These are phyloP conservation scores for Lepidonotus clava DNA, from an alignment of 2,888 invertebrate species.

Conservation along the genomic window DNA sequence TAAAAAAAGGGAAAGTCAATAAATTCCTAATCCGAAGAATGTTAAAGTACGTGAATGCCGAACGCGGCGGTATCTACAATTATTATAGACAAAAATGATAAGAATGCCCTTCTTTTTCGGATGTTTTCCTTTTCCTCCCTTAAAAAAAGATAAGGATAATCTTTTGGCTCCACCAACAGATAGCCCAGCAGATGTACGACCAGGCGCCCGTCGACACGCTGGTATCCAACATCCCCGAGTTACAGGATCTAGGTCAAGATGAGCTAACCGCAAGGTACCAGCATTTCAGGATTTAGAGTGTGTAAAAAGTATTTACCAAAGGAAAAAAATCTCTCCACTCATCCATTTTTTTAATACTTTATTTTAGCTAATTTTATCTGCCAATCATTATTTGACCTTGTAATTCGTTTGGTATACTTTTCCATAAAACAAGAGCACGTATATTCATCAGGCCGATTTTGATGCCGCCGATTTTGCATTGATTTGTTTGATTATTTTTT, in stretches of 20 bases:
- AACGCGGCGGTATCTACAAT: not conserved
- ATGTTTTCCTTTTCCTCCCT: not conserved
- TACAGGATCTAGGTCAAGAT: conserved; percentile 66
- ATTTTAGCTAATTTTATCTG: too few species aligned
- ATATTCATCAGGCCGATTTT: not conserved
- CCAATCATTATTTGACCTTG: too few species aligned
- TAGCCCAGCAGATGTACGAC: conserved; percentile 86
- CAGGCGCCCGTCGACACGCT: conserved; percentile 82
- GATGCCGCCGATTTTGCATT: too few species aligned
- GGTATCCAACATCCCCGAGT: conserved; percentile 74
- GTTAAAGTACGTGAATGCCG: not conserved
- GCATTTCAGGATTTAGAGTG: too few species aligned
- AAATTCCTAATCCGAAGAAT: too few species aligned
- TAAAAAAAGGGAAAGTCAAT: too few species aligned
- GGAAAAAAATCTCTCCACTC: too few species aligned
- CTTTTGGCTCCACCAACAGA: conserved; percentile 65
- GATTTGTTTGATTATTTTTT: not conserved
- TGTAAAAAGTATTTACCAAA: too few species aligned
- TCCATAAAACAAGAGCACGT: too few species aligned
- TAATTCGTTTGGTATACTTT: too few species aligned
- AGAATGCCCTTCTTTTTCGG: not conserved
- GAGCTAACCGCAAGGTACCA: conserved; percentile 67
- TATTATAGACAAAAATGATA: not conserved
- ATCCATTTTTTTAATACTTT: too few species aligned
- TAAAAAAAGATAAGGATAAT: too few species aligned